Evolutionary conservation across 2,113 vertebrate species (phyloP).

Genomic region (Phrynosoma blainvillii): DNA sequence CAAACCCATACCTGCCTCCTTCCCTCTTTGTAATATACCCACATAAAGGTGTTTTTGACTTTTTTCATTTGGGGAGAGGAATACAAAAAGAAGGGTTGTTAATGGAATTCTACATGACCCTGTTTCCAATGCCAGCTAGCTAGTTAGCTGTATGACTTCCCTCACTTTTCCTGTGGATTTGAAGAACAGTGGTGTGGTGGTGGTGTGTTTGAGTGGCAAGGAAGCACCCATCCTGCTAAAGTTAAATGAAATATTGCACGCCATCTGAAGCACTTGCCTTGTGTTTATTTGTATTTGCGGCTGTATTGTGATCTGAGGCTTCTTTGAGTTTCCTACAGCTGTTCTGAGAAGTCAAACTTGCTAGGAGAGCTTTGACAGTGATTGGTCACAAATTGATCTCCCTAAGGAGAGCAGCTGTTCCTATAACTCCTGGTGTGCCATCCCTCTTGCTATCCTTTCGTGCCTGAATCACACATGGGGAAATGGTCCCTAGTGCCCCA

Average conservation of each 20-base stretch:
- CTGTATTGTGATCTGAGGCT: constrained; percentile 24
- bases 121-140: neutral
- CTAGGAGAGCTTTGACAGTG: constrained; percentile 41
- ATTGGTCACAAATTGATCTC: neutral
- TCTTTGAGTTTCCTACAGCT: constrained; percentile 44
- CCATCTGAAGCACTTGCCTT: constrained; percentile 1
- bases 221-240: neutral
- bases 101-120: neutral
- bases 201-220: neutral
- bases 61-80: neutral
- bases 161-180: neutral
- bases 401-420: constrained; percentile 33
- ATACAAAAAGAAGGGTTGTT: neutral
- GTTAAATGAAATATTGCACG: constrained; percentile 20
- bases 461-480: neutral
- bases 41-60: constrained; percentile 13
- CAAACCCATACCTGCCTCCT: neutral
- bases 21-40: neutral
- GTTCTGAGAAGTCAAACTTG: constrained; percentile 47
- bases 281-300: constrained; percentile 39
- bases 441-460: constrained; percentile 20
- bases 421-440: constrained; percentile 4
- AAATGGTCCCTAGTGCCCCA: neutral
- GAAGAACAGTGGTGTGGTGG: neutral
- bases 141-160: accelerated